A percentile compares a stretch with the other conserved stretches of the same genome.
Conservation (phyloP, 1,140 invertebrate species). For the Cheumatopsyche charites region DNA sequence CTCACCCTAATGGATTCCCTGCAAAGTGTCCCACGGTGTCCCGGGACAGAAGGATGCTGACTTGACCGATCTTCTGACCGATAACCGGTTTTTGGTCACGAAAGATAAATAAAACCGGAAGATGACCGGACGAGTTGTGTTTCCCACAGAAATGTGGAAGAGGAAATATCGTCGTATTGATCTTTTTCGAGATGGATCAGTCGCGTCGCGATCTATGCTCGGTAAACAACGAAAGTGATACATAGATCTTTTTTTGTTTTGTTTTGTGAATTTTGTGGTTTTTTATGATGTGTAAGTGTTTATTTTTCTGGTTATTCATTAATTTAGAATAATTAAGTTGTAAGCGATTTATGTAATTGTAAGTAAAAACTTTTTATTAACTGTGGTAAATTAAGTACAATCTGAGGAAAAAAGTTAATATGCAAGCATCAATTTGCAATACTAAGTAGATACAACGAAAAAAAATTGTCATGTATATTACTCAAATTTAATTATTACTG, state of each 20-base stretch:
- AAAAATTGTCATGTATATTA: too few relatives aligned
- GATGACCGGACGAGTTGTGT: conserved; percentile 27
- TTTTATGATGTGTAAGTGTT: neutral
- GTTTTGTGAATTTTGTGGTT: neutral
- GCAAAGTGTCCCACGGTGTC: conserved; percentile 26
- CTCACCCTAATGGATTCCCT: conserved; percentile 10
- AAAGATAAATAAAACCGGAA: neutral
- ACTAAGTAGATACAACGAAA: too few relatives aligned
- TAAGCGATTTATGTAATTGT: neutral
- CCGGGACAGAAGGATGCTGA: conserved; percentile 39
- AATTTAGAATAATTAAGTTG: neutral
- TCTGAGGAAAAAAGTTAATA: too few relatives aligned
- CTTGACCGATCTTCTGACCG: conserved; percentile 8
- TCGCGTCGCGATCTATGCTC: conserved; percentile 12
- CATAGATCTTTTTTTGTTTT: neutral
- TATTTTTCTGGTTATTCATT: neutral
- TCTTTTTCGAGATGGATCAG: conserved; percentile 5
- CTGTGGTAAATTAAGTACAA: too few relatives aligned
- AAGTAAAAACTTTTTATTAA: too few relatives aligned
- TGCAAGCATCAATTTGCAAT: too few relatives aligned
- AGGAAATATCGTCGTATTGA: conserved; percentile 1
- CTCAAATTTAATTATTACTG: too few relatives aligned
- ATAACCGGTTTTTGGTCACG: conserved; percentile 35
- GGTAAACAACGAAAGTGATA: conserved; percentile 7
- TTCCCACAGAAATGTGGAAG: neutral